These are phyloP conservation scores for Grantiella picta DNA, from an alignment of 2,113 vertebrate genomes.

Conservation along the genomic window DNA sequence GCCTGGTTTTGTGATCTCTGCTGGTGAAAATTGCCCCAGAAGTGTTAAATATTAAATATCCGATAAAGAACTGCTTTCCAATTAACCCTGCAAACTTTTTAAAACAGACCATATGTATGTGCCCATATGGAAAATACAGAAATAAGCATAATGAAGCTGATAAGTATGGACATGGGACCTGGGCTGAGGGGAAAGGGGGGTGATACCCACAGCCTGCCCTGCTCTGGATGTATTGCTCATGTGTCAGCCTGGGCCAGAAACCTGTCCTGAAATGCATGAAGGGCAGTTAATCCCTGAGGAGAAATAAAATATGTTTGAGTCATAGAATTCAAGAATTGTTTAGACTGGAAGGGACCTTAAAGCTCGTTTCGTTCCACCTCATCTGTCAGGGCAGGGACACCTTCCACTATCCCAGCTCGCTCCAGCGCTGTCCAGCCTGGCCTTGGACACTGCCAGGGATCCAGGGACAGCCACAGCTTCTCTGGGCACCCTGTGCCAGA, in stretches of 20 bases:
- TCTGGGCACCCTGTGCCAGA: rapidly evolving
- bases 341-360: neutral
- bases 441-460: neutral
- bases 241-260: neutral
- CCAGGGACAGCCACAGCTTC: neutral
- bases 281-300: neutral
- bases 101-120: neutral
- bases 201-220: neutral
- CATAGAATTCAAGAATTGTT: neutral
- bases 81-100: neutral
- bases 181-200: neutral
- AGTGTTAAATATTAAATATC: neutral
- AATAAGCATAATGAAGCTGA: neutral
- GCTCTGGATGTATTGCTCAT: neutral
- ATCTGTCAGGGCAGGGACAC: neutral
- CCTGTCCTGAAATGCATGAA: neutral
- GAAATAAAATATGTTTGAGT: neutral
- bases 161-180: neutral
- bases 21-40: neutral
- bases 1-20: neutral
- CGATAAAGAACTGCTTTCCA: neutral
- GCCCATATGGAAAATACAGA: neutral
- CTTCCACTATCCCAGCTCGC: neutral
- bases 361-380: neutral
- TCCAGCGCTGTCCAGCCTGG: neutral